Conservation (phyloP, 1,140 invertebrate genomes). For the Drosophila bocqueti region DNA sequence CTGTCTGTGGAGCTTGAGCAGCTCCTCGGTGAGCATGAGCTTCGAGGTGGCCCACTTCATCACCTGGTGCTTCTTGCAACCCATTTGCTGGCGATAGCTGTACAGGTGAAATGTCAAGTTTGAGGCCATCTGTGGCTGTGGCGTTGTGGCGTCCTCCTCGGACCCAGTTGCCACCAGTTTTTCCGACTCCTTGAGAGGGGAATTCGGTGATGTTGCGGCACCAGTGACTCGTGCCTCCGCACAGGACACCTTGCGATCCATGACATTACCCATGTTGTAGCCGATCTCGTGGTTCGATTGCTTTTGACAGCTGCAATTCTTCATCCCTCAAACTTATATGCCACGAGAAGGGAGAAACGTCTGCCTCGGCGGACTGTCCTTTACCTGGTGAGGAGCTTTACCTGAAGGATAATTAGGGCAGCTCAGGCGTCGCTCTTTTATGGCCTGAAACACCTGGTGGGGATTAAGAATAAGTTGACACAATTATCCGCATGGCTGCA, state of each 20-base stretch:
- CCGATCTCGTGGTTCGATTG: conserved; percentile 30
- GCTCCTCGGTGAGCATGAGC: conserved; percentile 68
- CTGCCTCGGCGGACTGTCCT: background rate
- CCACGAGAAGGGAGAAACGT: background rate
- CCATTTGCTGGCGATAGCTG: conserved; percentile 66
- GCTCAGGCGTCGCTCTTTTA: conserved; percentile 23
- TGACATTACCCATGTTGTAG: conserved; percentile 56
- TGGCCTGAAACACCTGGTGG: conserved; percentile 34
- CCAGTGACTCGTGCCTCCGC: conserved; percentile 26
- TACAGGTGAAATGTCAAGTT: conserved; percentile 62
- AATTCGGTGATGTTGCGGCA: background rate
- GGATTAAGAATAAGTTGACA: conserved; percentile 44
- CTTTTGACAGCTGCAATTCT: conserved; percentile 54
- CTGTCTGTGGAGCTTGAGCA: conserved; percentile 52
- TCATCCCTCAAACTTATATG: conserved; percentile 47
- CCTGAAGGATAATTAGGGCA: conserved; percentile 10
- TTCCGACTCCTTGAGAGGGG: conserved; percentile 15
- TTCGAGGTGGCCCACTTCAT: conserved; percentile 75
- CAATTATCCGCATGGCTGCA: conserved; percentile 7
- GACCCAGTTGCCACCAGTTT: background rate
- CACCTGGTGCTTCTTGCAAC: conserved; percentile 55
- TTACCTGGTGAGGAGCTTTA: conserved; percentile 38
- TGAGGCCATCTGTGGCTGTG: background rate
- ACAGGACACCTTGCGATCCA: conserved; percentile 41
- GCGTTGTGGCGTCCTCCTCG: background rate